Evolutionary conservation across 2,113 vertebrate species (phyloP), one percentile per base, ranked within the genome.

Genomic region (Sylvia atricapilla): DNA sequence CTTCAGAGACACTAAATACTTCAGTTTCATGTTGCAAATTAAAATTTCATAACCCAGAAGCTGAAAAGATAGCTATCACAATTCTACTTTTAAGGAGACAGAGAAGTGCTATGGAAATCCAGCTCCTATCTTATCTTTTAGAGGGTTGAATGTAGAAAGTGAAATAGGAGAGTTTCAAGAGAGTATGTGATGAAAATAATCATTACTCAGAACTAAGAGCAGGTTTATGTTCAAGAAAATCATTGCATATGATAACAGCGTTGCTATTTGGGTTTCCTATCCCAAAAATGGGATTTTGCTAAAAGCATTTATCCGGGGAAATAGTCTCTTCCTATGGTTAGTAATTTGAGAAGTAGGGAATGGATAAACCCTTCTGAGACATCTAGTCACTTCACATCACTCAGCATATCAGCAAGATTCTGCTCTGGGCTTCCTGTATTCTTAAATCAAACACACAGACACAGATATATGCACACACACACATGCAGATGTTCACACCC

Each of bases 251-350:
- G 12, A 43, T 68, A 64, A 55, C 7, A 59, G 7, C 2, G 4
- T 31, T 84, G 5, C 39, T 77, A 30, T 55, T 47, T 84, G 35
- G 13, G 28, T 68, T 41, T 10, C 12, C 23, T 49, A 53, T 12
- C 15, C 39, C 47, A 24, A 49, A 49, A 49, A 49, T 4, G 23
- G 47, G 47, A 16, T 49, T 80, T 76, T 79, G 6, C 4, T 47
- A 33, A 58, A 70, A 35, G 1, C 17, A 52, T 56, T 59, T 50
- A 16, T 30, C 30, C 7, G 13, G 56, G 20, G 16, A 10, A 89
- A 7, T 23, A 41, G 7, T 67, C 10, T 44, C 17, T 63, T 20
- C 14, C 24, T 56, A 1, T 28, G 0, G 0, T 5, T 27, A 30
- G 50, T 37, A 87, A 27, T 60, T 55, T 84, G 28, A 59, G 35